These are phyloP conservation scores for Saguinus midas DNA, from an alignment of 2,113 vertebrate species.

Conservation along the genomic window DNA sequence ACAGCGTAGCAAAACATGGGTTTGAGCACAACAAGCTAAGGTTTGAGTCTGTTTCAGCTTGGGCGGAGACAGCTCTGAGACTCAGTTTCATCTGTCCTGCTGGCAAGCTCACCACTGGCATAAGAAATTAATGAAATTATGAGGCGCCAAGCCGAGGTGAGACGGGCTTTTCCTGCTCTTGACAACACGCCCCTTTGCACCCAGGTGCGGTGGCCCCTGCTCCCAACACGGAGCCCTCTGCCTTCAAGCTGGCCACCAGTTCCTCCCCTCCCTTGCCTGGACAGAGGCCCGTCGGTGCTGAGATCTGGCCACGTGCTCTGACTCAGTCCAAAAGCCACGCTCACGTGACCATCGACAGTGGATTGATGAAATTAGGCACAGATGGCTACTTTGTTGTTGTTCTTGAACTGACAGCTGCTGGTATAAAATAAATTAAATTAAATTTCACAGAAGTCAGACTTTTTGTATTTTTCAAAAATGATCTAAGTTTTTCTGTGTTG, in stretches of 20 bases:
- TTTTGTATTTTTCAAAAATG: constrained; percentile 80
- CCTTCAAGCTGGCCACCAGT: background rate
- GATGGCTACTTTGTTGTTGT: constrained; percentile 90
- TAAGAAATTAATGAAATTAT: background rate
- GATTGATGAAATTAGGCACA: constrained; percentile 89
- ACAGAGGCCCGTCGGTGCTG: constrained; percentile 52
- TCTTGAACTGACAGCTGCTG: constrained; percentile 91
- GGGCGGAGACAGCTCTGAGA: background rate
- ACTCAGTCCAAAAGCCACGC: constrained; percentile 82
- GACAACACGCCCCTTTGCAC: background rate
- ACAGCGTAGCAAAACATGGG: accelerated
- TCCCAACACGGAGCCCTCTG: accelerated
- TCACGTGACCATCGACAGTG: constrained; percentile 86
- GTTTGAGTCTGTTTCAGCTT: background rate
- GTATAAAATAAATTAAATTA: constrained; percentile 91
- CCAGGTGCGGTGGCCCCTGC: background rate
- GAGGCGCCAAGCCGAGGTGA: accelerated
- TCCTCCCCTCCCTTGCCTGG: background rate
- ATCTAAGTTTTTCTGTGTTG: constrained; percentile 79
- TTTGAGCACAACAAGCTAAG: background rate
- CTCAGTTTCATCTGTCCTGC: background rate
- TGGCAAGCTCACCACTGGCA: background rate
- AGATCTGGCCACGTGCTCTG: constrained; percentile 81
- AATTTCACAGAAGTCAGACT: constrained; percentile 89
- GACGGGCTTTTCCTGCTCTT: accelerated